Evolutionary conservation across 2,797 vertebrate species (phyloP).

Genomic region (Ceyx erithaca): DNA sequence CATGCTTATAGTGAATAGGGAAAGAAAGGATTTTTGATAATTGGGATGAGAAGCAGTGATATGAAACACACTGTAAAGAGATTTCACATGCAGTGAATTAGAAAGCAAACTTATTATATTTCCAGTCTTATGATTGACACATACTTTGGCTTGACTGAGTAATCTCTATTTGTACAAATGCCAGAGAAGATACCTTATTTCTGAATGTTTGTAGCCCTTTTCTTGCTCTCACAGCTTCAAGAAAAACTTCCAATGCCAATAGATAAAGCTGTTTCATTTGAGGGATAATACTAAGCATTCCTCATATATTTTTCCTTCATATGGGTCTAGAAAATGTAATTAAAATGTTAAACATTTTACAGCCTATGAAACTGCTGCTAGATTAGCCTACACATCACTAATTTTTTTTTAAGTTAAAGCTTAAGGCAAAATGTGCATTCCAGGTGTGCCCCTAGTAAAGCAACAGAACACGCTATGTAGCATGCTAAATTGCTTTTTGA

Average conservation of each 20-base stretch:
- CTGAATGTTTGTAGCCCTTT: neutral
- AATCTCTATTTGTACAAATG: neutral
- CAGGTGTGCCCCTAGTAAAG: neutral
- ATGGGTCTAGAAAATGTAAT: neutral
- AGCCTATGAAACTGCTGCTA: neutral
- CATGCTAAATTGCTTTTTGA: constrained; percentile 33
- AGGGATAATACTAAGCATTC: neutral
- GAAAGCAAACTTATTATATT: constrained; percentile 5
- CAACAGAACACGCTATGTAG: neutral
- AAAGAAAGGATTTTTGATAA: constrained; percentile 33
- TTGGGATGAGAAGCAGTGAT: constrained; percentile 3
- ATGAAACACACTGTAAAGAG: constrained; percentile 49
- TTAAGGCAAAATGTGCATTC: constrained; percentile 15
- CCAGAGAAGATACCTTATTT: neutral
- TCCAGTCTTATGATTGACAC: constrained; percentile 22
- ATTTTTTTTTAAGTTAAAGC: neutral
- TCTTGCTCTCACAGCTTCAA: neutral
- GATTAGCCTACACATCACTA: neutral
- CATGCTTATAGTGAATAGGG: constrained; percentile 5
- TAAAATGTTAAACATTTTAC: neutral
- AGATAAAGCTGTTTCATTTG: neutral
- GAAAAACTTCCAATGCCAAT: neutral
- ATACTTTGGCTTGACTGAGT: neutral
- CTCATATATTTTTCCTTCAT: neutral
- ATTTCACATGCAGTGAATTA: constrained; percentile 33